These are phyloP conservation scores for Deilephila porcellus DNA, from an alignment of 2,888 invertebrate species.

Conservation along the genomic window DNA sequence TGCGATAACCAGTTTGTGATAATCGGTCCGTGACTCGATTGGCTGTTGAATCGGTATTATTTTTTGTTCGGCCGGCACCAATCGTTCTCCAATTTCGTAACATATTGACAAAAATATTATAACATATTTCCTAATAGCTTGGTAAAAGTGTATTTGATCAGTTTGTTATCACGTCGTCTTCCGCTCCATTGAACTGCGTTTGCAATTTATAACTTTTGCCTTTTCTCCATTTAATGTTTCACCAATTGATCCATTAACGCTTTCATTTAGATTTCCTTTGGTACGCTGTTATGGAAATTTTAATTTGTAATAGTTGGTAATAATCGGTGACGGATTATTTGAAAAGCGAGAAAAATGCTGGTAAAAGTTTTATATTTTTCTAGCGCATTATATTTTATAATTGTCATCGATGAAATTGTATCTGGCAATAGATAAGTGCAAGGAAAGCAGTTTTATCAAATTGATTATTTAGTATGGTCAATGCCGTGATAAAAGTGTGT, in stretches of 20 bases:
- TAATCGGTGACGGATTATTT: background rate
- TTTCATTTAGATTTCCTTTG: constrained; percentile 46
- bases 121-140: background rate
- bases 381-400: background rate
- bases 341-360: background rate
- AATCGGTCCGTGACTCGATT: constrained; percentile 3
- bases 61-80: background rate
- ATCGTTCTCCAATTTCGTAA: constrained; percentile 14
- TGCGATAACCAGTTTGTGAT: constrained; percentile 20
- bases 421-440: too few species aligned
- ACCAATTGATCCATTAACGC: constrained; percentile 47
- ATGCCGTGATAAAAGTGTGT: too few species aligned
- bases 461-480: too few species aligned
- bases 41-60: background rate
- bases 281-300: constrained; percentile 33
- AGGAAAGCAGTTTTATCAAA: too few species aligned
- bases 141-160: background rate
- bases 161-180: constrained; percentile 37
- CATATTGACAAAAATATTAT: constrained; percentile 1
- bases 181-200: constrained; percentile 54
- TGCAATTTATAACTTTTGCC: constrained; percentile 46
- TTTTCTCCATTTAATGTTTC: constrained; percentile 49
- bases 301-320: constrained; percentile 19
- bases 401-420: background rate
- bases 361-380: background rate